Conservation (phyloP, 2,888 invertebrate species). For the Ochropacha duplaris region DNA sequence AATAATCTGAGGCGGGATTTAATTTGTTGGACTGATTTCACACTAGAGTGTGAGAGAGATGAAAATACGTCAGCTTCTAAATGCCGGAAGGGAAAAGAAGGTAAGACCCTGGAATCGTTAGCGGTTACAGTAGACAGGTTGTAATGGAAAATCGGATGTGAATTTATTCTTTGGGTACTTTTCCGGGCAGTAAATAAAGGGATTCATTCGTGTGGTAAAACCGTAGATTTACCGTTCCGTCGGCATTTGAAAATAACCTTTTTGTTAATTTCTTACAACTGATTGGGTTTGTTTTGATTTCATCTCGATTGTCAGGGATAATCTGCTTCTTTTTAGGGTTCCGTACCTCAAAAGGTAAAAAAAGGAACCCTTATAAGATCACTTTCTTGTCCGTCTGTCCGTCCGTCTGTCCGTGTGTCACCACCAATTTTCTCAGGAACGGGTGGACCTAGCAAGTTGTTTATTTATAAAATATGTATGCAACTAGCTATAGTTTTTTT, state of each 20-base stretch:
- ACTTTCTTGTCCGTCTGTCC: no score
- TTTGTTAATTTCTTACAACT: slow-evolving; percentile 28
- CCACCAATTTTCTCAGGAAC: no score
- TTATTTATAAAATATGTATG: no score
- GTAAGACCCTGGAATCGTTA: slow-evolving; percentile 56
- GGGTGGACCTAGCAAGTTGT: no score
- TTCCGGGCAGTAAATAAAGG: slow-evolving; percentile 47
- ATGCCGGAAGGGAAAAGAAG: slow-evolving; percentile 33
- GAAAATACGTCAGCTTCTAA: slow-evolving; percentile 12
- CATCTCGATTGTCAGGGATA: neutral
- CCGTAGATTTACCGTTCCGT: slow-evolving; percentile 15
- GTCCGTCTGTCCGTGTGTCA: no score
- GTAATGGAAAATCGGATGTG: slow-evolving; percentile 65
- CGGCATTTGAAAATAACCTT: slow-evolving; percentile 19
- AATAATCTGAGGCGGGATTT: slow-evolving; percentile 88
- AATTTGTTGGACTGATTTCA: slow-evolving; percentile 89
- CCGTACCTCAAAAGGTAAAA: no score
- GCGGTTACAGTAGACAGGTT: slow-evolving; percentile 60
- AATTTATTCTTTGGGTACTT: slow-evolving; percentile 44
- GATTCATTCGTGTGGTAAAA: slow-evolving; percentile 40
- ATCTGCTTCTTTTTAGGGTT: no score
- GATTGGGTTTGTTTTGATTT: slow-evolving; percentile 9
- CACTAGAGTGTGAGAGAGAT: slow-evolving; percentile 72
- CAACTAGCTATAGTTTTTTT: no score
- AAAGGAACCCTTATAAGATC: no score